Conservation (phyloP, 2,888 invertebrate species). For the Helicoverpa assulta region DNA sequence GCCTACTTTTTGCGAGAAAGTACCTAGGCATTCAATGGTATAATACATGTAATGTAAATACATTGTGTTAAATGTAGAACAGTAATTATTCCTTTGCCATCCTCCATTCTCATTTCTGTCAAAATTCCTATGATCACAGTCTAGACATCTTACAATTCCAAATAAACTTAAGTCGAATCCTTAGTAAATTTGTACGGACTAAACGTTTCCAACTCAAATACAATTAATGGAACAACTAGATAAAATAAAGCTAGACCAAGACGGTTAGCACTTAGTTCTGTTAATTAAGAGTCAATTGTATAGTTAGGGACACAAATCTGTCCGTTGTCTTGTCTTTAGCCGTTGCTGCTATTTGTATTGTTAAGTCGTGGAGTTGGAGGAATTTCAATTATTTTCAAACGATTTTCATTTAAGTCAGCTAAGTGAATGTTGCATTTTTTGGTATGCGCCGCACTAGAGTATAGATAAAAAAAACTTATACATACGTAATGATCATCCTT, state of each 20-base stretch:
- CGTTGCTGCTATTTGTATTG: constrained; percentile 6
- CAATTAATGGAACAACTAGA: constrained; percentile 23
- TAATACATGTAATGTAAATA: too few relatives aligned
- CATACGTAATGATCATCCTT: too few relatives aligned
- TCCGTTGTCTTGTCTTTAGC: constrained; percentile 13
- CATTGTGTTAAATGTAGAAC: too few relatives aligned
- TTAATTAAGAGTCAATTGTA: constrained; percentile 43
- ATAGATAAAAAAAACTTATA: too few relatives aligned
- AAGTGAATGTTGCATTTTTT: background rate
- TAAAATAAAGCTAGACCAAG: constrained; percentile 39
- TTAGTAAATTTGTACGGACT: background rate
- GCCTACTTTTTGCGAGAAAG: too few relatives aligned
- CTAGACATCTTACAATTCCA: background rate
- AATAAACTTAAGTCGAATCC: background rate
- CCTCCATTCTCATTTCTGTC: background rate
- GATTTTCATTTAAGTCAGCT: background rate
- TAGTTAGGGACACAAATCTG: constrained; percentile 46
- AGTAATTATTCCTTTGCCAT: background rate
- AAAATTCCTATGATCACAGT: background rate
- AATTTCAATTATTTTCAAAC: constrained; percentile 8
- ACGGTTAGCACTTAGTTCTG: constrained; percentile 40
- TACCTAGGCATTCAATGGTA: too few relatives aligned
- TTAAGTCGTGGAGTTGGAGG: background rate
- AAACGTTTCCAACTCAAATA: constrained; percentile 13
- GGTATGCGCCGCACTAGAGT: too few relatives aligned